Percentiles rank a stretch among this genome's conserved stretches.
These are phyloP conservation scores for Erannis defoliaria DNA, from an alignment of 2,888 invertebrate genomes.

Conservation along the genomic window DNA sequence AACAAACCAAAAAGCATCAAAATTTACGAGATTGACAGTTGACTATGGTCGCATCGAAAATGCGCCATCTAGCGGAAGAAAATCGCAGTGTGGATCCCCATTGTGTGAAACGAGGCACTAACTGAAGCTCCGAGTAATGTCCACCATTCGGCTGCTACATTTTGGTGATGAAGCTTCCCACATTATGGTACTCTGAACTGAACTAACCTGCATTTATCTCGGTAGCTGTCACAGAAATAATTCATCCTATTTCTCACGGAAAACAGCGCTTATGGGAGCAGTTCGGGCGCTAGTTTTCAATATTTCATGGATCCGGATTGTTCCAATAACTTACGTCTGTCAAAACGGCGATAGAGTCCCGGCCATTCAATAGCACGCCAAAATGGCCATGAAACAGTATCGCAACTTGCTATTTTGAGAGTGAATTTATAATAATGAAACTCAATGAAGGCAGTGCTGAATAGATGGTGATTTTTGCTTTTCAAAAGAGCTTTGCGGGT, in stretches of 20 bases:
- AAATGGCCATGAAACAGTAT: constrained; percentile 31
- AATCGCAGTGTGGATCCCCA: too few relatives aligned
- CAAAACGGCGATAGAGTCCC: constrained; percentile 60
- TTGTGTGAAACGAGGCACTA: not conserved
- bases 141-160: constrained; percentile 6
- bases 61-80: too few relatives aligned
- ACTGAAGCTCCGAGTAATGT: not conserved
- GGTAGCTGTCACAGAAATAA: constrained; percentile 38
- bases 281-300: constrained; percentile 57
- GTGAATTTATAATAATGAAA: not conserved
- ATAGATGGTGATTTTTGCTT: not conserved
- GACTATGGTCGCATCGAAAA: too few relatives aligned
- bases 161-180: constrained; percentile 10
- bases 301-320: constrained; percentile 66
- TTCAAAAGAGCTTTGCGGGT: not conserved
- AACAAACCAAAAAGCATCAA: too few relatives aligned
- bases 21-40: too few relatives aligned
- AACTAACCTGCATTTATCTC: constrained; percentile 31
- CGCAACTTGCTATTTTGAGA: constrained; percentile 14
- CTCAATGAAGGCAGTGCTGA: not conserved
- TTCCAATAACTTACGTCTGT: constrained; percentile 68
- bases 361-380: constrained; percentile 51
- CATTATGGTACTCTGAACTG: constrained; percentile 7
- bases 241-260: constrained; percentile 44
- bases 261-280: constrained; percentile 49